Evolutionary conservation across 2,113 vertebrate species (phyloP), one percentile per base, ranked within the genome.

Genomic region (Coracopsis vasa): DNA sequence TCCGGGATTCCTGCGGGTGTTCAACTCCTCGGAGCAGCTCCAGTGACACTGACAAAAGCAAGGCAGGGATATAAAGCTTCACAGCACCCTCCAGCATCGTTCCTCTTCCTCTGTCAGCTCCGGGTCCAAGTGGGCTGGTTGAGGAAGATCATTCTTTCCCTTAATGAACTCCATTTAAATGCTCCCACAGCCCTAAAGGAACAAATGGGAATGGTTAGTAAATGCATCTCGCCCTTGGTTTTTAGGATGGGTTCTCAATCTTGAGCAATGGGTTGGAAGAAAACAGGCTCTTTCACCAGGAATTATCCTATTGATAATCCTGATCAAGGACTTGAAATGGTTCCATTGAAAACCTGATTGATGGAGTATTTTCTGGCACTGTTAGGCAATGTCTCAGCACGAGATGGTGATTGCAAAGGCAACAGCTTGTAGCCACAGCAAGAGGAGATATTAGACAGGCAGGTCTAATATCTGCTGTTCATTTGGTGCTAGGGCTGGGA

Each of bases 31-130:
- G 39, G 80, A 81, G 71, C 20, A 66, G 93, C 56, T 77, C 24
- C 80, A 51, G 47, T 56, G 81, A 95, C 91, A 89, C n/a, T 91
- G 92, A 92, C 67, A 95, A 54, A 96, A 95, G 51, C 88, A 98
- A 97, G 80, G 75, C 8, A 53, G 77, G 11, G 69, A 23, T 29
- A 83, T n/a, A 58, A 91, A 80, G 84, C 84, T 51, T 51, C 29
- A 47, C 66, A 71, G 71, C 86, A 90, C 39, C 41, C 51, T 53
- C 41, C 62, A 44, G 27, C 27, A 16, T 28, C 51, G 19, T 48
- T 79, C 24, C 35, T 56, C 37, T 62, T 62, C 61, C 67, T 86
- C 41, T 48, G 50, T 56, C 94, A 81, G 90, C 82, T 79, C 6
- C 47, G 4, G 25, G 41, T 62, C 80, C 86, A 50, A 42, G 31